Conservation (phyloP, 2,797 vertebrate genomes). For the Gallinago nigripennis region DNA sequence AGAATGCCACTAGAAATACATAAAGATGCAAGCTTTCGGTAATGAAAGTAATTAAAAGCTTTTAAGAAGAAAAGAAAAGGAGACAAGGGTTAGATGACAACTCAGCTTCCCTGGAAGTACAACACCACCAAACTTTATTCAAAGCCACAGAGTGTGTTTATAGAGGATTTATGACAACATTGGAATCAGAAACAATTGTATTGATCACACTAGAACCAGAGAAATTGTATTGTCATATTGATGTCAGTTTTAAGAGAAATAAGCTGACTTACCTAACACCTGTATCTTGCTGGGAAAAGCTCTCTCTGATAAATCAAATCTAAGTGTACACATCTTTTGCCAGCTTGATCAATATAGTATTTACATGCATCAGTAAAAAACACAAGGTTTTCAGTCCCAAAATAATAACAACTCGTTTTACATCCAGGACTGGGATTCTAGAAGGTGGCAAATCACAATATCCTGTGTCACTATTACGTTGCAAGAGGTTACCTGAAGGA, state of each 20-base stretch:
- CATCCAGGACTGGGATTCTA: background rate
- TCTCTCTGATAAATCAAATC: constrained; percentile 44
- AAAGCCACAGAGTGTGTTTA: background rate
- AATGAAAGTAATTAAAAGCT: background rate
- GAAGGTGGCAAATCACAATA: background rate
- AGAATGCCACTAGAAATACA: background rate
- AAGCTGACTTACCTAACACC: constrained; percentile 25
- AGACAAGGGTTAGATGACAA: background rate
- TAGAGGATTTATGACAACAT: constrained; percentile 3
- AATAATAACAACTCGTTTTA: constrained; percentile 23
- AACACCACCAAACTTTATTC: background rate
- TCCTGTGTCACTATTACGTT: background rate
- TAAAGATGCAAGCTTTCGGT: background rate
- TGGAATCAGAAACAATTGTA: constrained; percentile 48
- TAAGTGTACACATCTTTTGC: constrained; percentile 2
- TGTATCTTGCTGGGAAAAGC: constrained; percentile 32
- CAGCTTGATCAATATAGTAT: constrained; percentile 56
- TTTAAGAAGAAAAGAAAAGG: background rate
- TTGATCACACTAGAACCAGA: constrained; percentile 42
- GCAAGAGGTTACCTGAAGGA: background rate
- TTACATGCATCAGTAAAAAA: constrained; percentile 59
- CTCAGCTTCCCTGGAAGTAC: background rate
- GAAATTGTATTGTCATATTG: constrained; percentile 32
- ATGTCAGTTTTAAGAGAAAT: constrained; percentile 55
- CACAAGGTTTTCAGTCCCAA: background rate